phyloP scores from a whole-genome alignment of 2,113 vertebrate species.

The Scomber scombrus region DNA sequence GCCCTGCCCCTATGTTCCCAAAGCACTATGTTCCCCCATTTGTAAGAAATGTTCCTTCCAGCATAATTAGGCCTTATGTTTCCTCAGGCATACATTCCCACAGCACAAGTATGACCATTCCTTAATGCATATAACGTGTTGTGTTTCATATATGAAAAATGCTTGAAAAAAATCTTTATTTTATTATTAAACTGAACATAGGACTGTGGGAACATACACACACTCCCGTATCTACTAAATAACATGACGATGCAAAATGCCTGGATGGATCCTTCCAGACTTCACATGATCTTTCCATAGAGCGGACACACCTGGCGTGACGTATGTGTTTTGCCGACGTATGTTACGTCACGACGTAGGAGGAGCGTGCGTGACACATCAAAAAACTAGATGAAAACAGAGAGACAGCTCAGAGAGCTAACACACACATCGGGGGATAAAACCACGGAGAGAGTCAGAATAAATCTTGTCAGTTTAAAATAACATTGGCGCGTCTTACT shows the following conservation, averaged over 20 bases:
- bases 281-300: neutral
- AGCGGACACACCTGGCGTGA: constrained; percentile 14
- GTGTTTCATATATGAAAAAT: too few relatives aligned
- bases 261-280: constrained; percentile 44
- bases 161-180: too few relatives aligned
- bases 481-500: neutral
- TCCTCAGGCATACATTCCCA: too few relatives aligned
- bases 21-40: too few relatives aligned
- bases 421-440: neutral
- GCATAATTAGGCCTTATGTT: too few relatives aligned
- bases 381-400: constrained; percentile 49
- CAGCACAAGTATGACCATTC: too few relatives aligned
- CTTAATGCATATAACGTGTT: too few relatives aligned
- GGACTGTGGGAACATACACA: too few relatives aligned
- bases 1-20: too few relatives aligned
- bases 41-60: too few relatives aligned
- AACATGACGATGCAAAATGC: neutral
- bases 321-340: neutral
- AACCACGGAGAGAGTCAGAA: accelerated
- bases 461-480: neutral
- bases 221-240: too few relatives aligned
- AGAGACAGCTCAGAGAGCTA: constrained; percentile 8
- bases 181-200: too few relatives aligned
- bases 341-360: neutral
- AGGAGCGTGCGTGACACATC: constrained; percentile 58